These are phyloP conservation scores for Grantiella picta DNA, from an alignment of 2,113 vertebrate species.

Conservation along the genomic window DNA sequence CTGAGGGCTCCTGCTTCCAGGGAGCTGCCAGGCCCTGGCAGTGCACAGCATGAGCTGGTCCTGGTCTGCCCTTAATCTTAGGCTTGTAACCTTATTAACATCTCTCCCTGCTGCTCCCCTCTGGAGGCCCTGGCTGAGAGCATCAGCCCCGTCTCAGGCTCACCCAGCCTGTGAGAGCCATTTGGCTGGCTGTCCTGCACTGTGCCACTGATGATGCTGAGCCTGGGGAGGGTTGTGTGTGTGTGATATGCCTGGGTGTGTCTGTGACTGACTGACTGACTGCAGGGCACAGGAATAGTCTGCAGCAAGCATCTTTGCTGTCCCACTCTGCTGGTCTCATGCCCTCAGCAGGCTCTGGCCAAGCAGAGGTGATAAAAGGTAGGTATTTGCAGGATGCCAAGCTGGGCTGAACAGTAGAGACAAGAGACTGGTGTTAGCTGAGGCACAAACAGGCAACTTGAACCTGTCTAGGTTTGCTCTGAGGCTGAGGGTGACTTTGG, in stretches of 20 bases:
- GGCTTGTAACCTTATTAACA: conserved; percentile 58
- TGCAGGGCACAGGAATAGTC: background rate
- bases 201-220: background rate
- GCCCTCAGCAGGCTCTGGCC: background rate
- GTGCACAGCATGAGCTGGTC: conserved; percentile 9
- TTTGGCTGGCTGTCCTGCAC: background rate
- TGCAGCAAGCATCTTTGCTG: background rate
- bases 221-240: background rate
- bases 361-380: background rate
- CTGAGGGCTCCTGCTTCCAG: background rate
- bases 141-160: background rate
- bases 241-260: background rate
- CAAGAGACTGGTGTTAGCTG: background rate
- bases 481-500: background rate
- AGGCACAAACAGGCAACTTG: background rate
- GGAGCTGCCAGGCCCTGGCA: background rate
- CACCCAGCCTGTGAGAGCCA: background rate
- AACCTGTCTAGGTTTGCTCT: background rate
- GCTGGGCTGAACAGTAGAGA: background rate
- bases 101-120: conserved; percentile 1
- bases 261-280: background rate
- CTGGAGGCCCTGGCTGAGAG: conserved; percentile 6
- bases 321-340: background rate
- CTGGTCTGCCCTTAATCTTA: conserved; percentile 33
- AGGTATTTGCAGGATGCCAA: background rate